These are phyloP conservation scores for Hepsetus odoe DNA, from an alignment of 2,113 vertebrate species.

Conservation along the genomic window DNA sequence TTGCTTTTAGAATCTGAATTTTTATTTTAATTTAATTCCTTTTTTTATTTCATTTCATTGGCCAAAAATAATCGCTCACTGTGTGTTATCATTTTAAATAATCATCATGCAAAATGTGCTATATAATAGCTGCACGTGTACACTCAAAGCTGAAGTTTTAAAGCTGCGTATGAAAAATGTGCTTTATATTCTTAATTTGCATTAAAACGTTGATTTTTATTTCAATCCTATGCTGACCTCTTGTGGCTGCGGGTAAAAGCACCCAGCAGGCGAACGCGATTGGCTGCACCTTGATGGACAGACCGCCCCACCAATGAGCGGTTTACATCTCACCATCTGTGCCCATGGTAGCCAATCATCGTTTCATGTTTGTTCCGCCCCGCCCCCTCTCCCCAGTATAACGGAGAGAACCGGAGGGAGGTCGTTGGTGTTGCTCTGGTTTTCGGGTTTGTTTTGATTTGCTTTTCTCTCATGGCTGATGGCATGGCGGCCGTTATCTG, in stretches of 20 bases:
- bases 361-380: slow-evolving; percentile 30
- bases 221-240: no score
- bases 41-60: no score
- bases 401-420: not conserved
- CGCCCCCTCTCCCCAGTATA: not conserved
- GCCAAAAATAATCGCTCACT: no score
- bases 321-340: slow-evolving; percentile 56
- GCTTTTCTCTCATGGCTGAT: not conserved
- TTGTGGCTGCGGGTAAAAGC: not conserved
- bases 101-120: no score
- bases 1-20: no score
- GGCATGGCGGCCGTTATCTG: not conserved
- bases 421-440: not conserved
- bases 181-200: no score
- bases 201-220: no score
- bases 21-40: not conserved
- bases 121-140: no score
- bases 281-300: slow-evolving; percentile 37
- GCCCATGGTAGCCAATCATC: slow-evolving; percentile 52
- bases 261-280: not conserved
- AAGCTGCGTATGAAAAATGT: no score
- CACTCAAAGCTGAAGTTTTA: no score
- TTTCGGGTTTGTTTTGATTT: not conserved
- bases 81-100: no score
- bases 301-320: slow-evolving; percentile 30